These are phyloP conservation scores for Kuschelorhynchus macadamiae DNA, from an alignment of 2,888 invertebrate species.

Conservation along the genomic window DNA sequence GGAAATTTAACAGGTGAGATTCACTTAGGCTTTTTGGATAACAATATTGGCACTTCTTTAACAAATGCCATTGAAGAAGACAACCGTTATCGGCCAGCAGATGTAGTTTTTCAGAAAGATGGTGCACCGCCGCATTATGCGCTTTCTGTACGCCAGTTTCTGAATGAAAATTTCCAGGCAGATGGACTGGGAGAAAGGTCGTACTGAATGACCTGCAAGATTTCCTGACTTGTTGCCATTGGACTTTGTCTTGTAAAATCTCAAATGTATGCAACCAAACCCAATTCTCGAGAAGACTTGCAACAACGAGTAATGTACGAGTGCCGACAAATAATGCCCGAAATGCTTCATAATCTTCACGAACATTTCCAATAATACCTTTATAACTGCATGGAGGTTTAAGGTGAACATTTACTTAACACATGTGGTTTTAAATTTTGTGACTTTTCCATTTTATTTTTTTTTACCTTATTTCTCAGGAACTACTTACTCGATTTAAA, in stretches of 20 bases:
- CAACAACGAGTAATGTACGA: neutral
- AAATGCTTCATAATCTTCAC: constrained; percentile 26
- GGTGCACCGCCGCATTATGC: neutral
- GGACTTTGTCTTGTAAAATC: constrained; percentile 30
- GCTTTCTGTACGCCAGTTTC: too few relatives aligned
- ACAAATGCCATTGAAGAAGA: too few relatives aligned
- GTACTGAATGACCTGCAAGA: constrained; percentile 16
- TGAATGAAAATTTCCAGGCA: too few relatives aligned
- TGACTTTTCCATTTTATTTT: too few relatives aligned
- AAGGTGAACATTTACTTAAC: constrained; percentile 20
- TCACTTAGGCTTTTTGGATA: too few relatives aligned
- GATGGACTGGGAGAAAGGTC: constrained; percentile 28
- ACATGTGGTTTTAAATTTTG: too few relatives aligned
- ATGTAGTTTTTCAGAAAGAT: too few relatives aligned
- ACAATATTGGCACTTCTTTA: too few relatives aligned
- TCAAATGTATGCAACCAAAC: constrained; percentile 16
- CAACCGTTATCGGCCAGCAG: too few relatives aligned
- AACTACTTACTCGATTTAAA: too few relatives aligned
- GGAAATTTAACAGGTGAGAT: constrained; percentile 15
- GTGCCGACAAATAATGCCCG: constrained; percentile 22
- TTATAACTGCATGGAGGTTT: constrained; percentile 24
- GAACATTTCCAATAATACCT: constrained; percentile 11
- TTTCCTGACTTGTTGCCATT: neutral
- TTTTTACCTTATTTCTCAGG: too few relatives aligned
- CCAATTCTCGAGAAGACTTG: constrained; percentile 10